Base-by-base conservation (phyloP, 2,113 vertebrate genomes). In the Cricetomys ansorgei region DNA sequence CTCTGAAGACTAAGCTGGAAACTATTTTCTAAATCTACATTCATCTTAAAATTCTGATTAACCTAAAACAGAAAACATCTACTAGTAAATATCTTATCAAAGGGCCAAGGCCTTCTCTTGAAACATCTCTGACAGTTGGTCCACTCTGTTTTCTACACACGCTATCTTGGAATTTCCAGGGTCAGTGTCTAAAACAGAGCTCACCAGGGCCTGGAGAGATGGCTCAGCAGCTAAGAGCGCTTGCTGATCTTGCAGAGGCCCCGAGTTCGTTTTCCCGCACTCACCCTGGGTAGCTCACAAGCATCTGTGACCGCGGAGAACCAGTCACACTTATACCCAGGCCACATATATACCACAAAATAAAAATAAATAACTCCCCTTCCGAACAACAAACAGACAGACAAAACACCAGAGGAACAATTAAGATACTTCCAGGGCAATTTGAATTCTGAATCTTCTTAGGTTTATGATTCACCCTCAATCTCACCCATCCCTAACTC, bases 21-120 rank as follows among this genome's bases (percentile, higher is more conserved):
- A 57, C 50, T 43, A 10, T 40, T 88, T 72, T 17, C 19, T 27
- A 62, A 70, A 96, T 29, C 55, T 17, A 53, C 7, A 89, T 2
- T 55, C 48, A 67, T 37, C 21, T 81, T 92, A 92, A 96, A 73
- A 69, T 91, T 55, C 5, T 27, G 12, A 19, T 55, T 75, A 70
- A 94, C n/a, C 80, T 84, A 93, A 95, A 91, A 91, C 29, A 88
- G 57, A 27, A 97, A 67, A 23, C 43, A 64, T 50, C 64, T 48
- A 57, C 69, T 88, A 91, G 12, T 16, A 88, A 88, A 48, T 64
- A 72, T 86, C 88, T 79, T 45, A 17, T 93, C 77, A 88, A 50
- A 93, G 53, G 25, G 19, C 80, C 83, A 95, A 86, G 37, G 34
- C 45, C 80, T 94, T 89, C 72, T 94, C 43, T n/a, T 83, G 92